Conservation (phyloP, 2,888 invertebrate genomes). For the Scaptomyza polygonia region DNA sequence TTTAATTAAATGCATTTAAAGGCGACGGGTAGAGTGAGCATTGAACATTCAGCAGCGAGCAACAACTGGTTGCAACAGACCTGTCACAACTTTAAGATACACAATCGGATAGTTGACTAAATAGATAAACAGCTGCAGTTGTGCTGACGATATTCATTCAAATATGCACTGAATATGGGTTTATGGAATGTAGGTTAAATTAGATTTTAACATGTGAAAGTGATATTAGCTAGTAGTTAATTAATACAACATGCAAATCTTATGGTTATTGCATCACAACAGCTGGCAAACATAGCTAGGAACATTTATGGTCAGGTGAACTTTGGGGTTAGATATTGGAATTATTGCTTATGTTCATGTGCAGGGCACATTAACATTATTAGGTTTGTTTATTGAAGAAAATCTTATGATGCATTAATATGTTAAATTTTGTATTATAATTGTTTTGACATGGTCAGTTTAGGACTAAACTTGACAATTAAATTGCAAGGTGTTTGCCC, state of each 20-base stretch:
- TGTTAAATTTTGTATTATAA: too few species aligned
- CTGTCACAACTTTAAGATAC: slow-evolving; percentile 67
- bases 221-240: neutral
- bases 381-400: too few species aligned
- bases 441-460: too few species aligned
- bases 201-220: neutral
- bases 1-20: slow-evolving; percentile 64
- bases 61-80: slow-evolving; percentile 25
- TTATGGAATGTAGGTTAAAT: neutral
- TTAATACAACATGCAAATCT: slow-evolving; percentile 1
- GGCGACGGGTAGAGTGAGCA: slow-evolving; percentile 20
- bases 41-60: slow-evolving; percentile 11
- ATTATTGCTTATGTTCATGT: slow-evolving; percentile 1
- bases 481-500: too few species aligned
- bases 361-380: slow-evolving; percentile 1
- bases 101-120: slow-evolving; percentile 16
- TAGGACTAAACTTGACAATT: too few species aligned
- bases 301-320: neutral
- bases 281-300: neutral
- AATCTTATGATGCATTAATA: too few species aligned
- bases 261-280: neutral
- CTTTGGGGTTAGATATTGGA: neutral
- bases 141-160: neutral
- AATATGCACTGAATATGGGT: neutral
- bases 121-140: slow-evolving; percentile 45